phyloP scores from a whole-genome alignment of 2,113 vertebrate species.

The Lonchura striata region DNA sequence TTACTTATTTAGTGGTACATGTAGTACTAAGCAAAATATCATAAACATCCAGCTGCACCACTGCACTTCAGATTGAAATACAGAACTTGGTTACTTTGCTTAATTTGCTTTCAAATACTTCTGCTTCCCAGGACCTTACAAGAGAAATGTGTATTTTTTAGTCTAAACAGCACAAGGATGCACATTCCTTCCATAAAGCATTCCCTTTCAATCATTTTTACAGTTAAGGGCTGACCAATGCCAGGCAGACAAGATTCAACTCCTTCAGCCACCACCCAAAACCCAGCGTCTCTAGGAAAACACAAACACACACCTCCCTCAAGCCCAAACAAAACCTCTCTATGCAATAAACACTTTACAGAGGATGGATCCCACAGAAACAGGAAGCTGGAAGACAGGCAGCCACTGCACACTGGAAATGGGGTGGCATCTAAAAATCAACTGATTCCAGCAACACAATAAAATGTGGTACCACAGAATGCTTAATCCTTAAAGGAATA shows the following conservation, averaged over 20 bases:
- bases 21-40: background rate
- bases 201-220: background rate
- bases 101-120: background rate
- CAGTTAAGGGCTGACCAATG: background rate
- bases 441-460: background rate
- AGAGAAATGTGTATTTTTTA: background rate
- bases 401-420: fast-evolving
- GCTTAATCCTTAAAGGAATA: background rate
- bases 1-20: background rate
- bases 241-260: background rate
- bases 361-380: background rate
- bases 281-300: background rate
- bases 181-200: background rate
- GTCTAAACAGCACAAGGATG: background rate
- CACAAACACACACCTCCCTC: fast-evolving
- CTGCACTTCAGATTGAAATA: background rate
- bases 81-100: fast-evolving
- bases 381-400: background rate
- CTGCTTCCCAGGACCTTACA: background rate
- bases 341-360: background rate
- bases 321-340: background rate
- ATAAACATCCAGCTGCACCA: background rate
- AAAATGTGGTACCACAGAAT: fast-evolving
- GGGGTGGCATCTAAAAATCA: background rate
- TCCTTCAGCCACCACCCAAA: background rate